These are phyloP conservation scores for Merops nubicus DNA, from an alignment of 2,113 vertebrate species.

Conservation along the genomic window DNA sequence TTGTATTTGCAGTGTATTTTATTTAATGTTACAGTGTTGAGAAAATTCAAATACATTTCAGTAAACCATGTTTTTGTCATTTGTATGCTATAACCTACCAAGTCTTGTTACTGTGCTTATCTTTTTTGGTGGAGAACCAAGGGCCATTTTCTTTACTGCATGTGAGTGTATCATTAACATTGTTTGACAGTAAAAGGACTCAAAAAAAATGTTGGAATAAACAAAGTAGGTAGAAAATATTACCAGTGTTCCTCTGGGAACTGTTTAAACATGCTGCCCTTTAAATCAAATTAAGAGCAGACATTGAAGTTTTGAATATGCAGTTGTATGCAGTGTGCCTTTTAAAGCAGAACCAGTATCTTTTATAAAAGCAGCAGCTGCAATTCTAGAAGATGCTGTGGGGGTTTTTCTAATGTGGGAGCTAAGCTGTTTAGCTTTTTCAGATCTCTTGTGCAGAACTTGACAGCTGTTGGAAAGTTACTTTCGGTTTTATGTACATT, in stretches of 20 bases:
- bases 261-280: background rate
- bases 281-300: background rate
- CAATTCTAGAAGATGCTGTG: background rate
- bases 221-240: background rate
- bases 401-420: background rate
- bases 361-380: background rate
- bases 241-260: background rate
- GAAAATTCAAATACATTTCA: background rate
- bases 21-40: background rate
- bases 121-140: background rate
- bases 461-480: background rate
- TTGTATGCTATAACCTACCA: background rate
- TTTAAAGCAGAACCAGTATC: background rate
- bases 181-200: background rate
- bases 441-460: background rate
- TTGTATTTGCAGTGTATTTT: background rate
- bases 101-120: background rate
- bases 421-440: background rate
- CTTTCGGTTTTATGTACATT: background rate
- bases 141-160: background rate
- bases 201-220: background rate
- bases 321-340: background rate
- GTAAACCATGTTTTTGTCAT: background rate
- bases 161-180: background rate
- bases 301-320: background rate